Conservation (phyloP, 2,113 vertebrate genomes). For the Azemiops feae region DNA sequence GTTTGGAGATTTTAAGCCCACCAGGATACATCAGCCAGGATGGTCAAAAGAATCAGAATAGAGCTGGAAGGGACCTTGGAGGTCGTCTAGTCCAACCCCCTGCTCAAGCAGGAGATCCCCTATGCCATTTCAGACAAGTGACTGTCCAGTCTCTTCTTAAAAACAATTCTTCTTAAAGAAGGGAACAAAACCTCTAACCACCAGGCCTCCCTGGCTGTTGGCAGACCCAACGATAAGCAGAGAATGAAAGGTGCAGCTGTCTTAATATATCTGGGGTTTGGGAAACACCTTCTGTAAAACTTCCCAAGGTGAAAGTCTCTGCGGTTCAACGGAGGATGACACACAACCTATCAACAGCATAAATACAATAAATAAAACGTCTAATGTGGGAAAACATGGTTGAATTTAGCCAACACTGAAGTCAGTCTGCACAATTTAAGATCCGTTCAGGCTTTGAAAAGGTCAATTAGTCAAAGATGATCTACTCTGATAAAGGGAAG, state of each 20-base stretch:
- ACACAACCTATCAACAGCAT: conserved; percentile 39
- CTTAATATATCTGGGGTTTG: conserved; percentile 20
- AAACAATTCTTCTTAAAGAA: no score
- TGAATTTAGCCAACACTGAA: conserved; percentile 41
- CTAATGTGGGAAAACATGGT: conserved; percentile 51
- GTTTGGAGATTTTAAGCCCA: not conserved
- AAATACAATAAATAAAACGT: not conserved
- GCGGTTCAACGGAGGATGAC: conserved; percentile 14
- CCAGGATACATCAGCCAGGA: not conserved
- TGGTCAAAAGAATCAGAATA: not conserved
- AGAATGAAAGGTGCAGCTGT: not conserved
- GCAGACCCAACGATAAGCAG: not conserved
- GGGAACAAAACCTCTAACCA: not conserved
- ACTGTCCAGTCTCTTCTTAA: no score
- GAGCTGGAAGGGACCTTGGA: no score
- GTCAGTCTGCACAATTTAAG: conserved; percentile 51
- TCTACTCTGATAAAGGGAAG: conserved; percentile 35
- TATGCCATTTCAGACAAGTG: no score
- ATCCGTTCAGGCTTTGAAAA: conserved; percentile 45
- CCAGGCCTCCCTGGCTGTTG: not conserved
- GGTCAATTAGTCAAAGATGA: conserved; percentile 45
- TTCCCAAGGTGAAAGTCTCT: conserved; percentile 38
- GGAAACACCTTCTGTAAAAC: conserved; percentile 26
- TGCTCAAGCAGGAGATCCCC: no score
- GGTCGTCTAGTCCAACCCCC: no score